Base-by-base conservation (phyloP, 2,888 invertebrate genomes). In the Criorhina ranunculi region DNA sequence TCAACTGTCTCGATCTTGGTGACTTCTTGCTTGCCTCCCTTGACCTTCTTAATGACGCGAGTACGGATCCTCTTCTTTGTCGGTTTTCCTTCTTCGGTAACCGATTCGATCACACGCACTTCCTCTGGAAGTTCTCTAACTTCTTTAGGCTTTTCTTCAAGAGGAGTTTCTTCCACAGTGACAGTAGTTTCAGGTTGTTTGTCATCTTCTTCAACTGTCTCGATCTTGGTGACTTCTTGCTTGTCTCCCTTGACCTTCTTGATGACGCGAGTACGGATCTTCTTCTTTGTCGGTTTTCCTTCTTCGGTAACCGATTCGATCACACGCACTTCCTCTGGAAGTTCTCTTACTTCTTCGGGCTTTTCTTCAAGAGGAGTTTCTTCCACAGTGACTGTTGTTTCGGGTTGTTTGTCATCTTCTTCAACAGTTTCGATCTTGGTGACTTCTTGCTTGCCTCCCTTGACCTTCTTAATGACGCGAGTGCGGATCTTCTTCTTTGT, bases 201-300 rank as follows among this genome's bases (percentile, higher is more conserved):
- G 46, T 92, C 92, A 70, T 92, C 92, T 89, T 92, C 92, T 82
- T 93, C 92, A 29, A 92, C 87, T 0, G 93, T 93, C 83, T 91
- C 91, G 82, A 93, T 92, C 88, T 92, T 91, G 33, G 92, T 92
- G 35, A 90, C 90, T 89, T 93, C 91, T 15, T 66, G 51, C 33
- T 90, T 88, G 0, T 88, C 87, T 0, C 90, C 89, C 44, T 88
- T 88, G 31, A 89, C 88, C 42, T 93, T 93, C 87, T 92, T 93
- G 37, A 93, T 93, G 8, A 91, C 90, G 33, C 92, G 90, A 31
- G 92, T 93, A 86, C 90, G 92, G 0, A 91, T 91, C 9, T 90
- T 90, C 86, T 49, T 66, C n/a, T 51, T 51, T 4, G 5, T 66
- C 0, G 49, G 49, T 3, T 49, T 66, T 0, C 66, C 66, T 35